Conservation (phyloP, 1,140 invertebrate genomes). For the Drosophila serrata region DNA sequence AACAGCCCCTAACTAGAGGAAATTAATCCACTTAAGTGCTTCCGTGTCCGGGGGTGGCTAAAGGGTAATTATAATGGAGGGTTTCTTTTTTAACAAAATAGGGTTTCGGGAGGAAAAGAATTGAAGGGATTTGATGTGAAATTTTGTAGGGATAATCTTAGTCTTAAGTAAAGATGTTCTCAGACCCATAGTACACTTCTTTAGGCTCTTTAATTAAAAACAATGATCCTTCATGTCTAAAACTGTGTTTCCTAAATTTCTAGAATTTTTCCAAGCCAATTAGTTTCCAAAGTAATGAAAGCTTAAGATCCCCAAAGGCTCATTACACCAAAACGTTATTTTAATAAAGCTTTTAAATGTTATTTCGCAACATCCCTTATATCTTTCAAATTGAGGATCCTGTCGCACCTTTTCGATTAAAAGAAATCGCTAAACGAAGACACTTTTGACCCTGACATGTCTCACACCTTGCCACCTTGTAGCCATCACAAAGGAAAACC, state of each 20-base stretch:
- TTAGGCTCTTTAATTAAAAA: not conserved
- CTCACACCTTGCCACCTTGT: conserved; percentile 10
- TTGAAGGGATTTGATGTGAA: not conserved
- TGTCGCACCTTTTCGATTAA: not conserved
- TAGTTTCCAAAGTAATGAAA: not conserved
- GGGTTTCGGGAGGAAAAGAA: not conserved
- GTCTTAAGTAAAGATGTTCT: not conserved
- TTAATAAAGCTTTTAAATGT: not conserved
- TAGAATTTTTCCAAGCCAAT: too few relatives aligned
- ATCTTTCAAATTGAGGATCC: not conserved
- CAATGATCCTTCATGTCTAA: not conserved
- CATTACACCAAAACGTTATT: not conserved
- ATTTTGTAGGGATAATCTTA: too few relatives aligned
- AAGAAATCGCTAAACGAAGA: not conserved
- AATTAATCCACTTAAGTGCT: conserved; percentile 11
- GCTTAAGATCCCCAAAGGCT: not conserved
- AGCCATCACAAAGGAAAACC: not conserved
- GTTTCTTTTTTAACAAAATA: not conserved
- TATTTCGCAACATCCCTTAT: not conserved
- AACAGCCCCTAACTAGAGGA: conserved; percentile 15
- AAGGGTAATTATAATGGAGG: not conserved
- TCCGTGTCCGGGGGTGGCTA: conserved; percentile 3
- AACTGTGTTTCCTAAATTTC: not conserved
- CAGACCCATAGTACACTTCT: not conserved
- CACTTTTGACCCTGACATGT: not conserved